These are phyloP conservation scores for Oreonectes daqikongensis DNA, from an alignment of 2,797 vertebrate genomes.

Conservation along the genomic window DNA sequence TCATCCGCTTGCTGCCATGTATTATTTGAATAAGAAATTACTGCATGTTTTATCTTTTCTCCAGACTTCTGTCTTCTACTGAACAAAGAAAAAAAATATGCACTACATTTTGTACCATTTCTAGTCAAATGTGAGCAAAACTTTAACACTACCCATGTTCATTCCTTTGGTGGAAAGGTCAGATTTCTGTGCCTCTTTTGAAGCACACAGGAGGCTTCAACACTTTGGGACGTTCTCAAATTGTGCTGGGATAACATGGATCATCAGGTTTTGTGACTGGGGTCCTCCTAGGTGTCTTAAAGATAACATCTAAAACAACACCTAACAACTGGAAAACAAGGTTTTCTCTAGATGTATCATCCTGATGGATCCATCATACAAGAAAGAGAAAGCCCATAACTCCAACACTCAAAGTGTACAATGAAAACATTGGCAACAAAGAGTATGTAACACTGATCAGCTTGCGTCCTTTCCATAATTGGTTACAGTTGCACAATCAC, in stretches of 20 bases:
- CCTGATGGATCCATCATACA: background rate
- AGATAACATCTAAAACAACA: background rate
- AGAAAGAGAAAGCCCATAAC: constrained; percentile 3
- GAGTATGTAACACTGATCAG: background rate
- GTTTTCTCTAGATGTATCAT: background rate
- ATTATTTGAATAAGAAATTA: background rate
- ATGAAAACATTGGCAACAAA: background rate
- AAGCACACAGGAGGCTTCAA: too few relatives aligned
- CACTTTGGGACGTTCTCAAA: background rate
- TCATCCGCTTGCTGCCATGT: background rate
- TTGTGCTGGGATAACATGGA: background rate
- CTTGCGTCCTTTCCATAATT: background rate
- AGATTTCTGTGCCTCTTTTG: too few relatives aligned
- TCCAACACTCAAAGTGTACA: background rate
- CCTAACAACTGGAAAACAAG: background rate
- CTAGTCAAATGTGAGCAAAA: background rate
- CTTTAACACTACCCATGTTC: background rate
- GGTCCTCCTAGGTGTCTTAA: too few relatives aligned
- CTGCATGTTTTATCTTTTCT: background rate
- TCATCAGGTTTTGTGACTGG: background rate
- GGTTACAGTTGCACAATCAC: background rate
- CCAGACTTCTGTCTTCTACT: too few relatives aligned
- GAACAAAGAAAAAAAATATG: too few relatives aligned
- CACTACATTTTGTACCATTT: background rate
- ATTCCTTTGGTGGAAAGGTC: background rate